phyloP scores from a whole-genome alignment of 2,797 vertebrate genomes.

The Sebastes matsubarae region DNA sequence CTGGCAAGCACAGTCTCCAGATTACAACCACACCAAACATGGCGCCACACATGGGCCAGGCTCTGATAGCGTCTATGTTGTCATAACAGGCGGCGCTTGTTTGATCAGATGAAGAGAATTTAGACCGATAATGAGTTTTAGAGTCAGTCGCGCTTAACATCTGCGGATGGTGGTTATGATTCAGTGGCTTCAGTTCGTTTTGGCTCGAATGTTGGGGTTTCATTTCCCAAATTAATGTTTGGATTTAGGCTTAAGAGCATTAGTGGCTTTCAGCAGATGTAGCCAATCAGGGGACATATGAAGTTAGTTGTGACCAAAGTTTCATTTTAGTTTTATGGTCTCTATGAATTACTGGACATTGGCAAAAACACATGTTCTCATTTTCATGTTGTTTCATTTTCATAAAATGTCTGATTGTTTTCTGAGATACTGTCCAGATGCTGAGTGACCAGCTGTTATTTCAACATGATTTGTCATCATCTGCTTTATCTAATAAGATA shows the following conservation, averaged over 20 bases:
- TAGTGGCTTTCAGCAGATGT: constrained; percentile 61
- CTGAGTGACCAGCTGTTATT: neutral
- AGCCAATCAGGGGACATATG: constrained; percentile 51
- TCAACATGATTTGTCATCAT: neutral
- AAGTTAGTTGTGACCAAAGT: constrained; percentile 52
- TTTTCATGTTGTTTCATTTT: neutral
- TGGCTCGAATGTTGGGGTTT: constrained; percentile 51
- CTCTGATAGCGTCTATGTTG: constrained; percentile 42
- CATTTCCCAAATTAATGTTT: constrained; percentile 69
- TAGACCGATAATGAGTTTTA: constrained; percentile 69
- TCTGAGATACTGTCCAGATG: neutral
- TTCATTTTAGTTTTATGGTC: constrained; percentile 13
- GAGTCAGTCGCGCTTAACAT: constrained; percentile 62
- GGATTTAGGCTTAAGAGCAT: constrained; percentile 67
- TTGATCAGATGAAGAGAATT: constrained; percentile 73
- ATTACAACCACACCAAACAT: constrained; percentile 37
- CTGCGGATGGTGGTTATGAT: constrained; percentile 54
- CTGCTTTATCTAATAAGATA: too few species aligned
- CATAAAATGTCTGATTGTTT: neutral
- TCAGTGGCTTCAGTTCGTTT: constrained; percentile 56
- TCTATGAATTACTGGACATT: neutral
- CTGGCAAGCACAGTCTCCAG: constrained; percentile 32
- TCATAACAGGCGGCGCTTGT: constrained; percentile 55
- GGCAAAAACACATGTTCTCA: neutral
- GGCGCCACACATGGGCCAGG: constrained; percentile 20